Evolutionary conservation across 2,888 invertebrate genomes (phyloP), one percentile per base, ranked within the genome.

Genomic region (Mamestra brassicae): DNA sequence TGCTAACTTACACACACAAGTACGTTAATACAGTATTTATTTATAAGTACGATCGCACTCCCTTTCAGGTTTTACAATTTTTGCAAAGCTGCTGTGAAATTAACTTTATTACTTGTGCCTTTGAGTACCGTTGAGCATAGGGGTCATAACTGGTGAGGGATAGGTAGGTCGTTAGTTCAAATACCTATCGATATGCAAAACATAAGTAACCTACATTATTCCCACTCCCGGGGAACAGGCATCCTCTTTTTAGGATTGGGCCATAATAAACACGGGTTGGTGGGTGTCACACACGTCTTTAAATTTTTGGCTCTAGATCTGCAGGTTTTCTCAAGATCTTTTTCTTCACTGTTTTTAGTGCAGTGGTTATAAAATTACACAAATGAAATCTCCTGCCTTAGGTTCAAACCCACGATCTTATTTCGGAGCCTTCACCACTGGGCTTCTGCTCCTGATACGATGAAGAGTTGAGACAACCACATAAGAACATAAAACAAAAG

Each of bases 1-100:
- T 85, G 80, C 60, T 71, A 77, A 76, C 57, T 81, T 73, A 83
- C 74, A 72, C 62, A 72, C 73, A 73, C 84, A 17, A 45, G 50
- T 74, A 45, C 26, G 26, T 36, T 57, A 69, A 7, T 42, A 54
- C 52, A 11, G 74, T 63, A 66, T 36, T 80, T 80, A 73, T 84
- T 72, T 69, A 62, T 83, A 78, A 26, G n/a, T 42, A 1, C 55
- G 38, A 80, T 65, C 15, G 42, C 26, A 60, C 65, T 80, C 4
- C 47, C 26, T 68, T 66, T 60, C 15, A 65, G 38, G 36, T 55
- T 55, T 45, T 47, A 54, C 3, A 38, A 11, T 42, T 67, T 79
- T 63, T 74, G 52, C 45, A 47, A 52, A 50, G 38, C 36, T 76
- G 36, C 76, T 55, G 36, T 26, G 26, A 26, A 0, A 74, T 74